Base-by-base conservation (phyloP, 2,797 vertebrate species). In the Ctenopoma multispine region DNA sequence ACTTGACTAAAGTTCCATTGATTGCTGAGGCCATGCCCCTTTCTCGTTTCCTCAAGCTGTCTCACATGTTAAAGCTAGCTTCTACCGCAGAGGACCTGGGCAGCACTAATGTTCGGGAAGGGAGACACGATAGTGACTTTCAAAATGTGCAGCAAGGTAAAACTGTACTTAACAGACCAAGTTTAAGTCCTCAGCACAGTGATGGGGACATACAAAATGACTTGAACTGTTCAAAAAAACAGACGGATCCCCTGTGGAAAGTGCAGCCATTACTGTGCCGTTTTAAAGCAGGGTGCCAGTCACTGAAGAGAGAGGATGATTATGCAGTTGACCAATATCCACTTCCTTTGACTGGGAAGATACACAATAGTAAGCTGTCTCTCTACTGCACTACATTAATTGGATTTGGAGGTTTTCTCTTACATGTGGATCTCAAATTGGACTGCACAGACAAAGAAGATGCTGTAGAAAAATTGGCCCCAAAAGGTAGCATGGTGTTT, bases 1-100 rank as follows among this genome's bases (percentile, higher is more conserved):
- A 94, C 70, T 80, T 90, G 49, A 95, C 94, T 7, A 91, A 92
- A 79, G 94, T 95, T 44, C 89, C 93, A 1, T 70, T 95, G 77
- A 87, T 95, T 70, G 90, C 94, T 40, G 93, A 94, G 14, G 86
- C 94, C 74, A 93, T 95, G 92, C 67, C 91, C 1, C 72, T 88
- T 40, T 69, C 86, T 48, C 89, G 91, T 62, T 95, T 95, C 75
- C 83, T 90, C 0, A 80, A 93, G 80, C 77, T 95, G 47, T 88
- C 88, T 23, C 75, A 72, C 50, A 78, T 69, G 31, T 69, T 95
- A 69, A 93, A 84, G 59, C 78, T 95, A 29, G 85, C 85, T 5
- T 77, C 65, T 72, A 75, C 87, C 41, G 56, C 17, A 34, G 58
- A 69, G 3, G 77, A 85, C 60, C 68, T 68, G 4, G 31, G 23